Percentiles rank a stretch among this genome's conserved stretches.
phyloP scores from a whole-genome alignment of 2,888 invertebrate genomes.

The Phyllotreta striolata region DNA sequence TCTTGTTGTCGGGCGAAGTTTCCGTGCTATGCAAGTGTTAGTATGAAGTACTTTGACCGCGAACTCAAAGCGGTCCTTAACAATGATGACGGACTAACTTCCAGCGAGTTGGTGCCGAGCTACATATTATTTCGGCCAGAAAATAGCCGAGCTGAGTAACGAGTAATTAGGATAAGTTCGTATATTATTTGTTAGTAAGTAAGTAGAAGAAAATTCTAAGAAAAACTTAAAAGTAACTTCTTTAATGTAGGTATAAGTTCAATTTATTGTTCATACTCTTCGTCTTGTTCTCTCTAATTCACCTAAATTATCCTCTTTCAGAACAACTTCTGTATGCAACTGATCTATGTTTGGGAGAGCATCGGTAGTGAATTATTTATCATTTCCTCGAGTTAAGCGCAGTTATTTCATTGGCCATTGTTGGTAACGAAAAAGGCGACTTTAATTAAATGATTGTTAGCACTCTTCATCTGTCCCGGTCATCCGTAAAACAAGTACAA shows the following conservation, averaged over 20 bases:
- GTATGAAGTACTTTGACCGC: constrained; percentile 58
- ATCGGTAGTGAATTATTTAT: too few relatives aligned
- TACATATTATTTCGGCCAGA: constrained; percentile 29
- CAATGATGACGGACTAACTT: constrained; percentile 37
- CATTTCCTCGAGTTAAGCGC: too few relatives aligned
- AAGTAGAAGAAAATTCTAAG: background rate
- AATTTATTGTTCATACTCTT: too few relatives aligned
- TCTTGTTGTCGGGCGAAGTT: constrained; percentile 56
- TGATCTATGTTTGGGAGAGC: too few relatives aligned
- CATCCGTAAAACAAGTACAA: background rate
- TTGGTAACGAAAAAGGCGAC: constrained; percentile 6
- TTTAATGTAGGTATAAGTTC: background rate
- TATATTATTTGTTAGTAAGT: background rate
- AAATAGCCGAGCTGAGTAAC: constrained; percentile 20
- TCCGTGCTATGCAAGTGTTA: constrained; percentile 54
- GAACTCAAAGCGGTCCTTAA: constrained; percentile 46
- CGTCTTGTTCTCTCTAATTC: too few relatives aligned
- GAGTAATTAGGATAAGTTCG: constrained; percentile 21
- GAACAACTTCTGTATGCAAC: too few relatives aligned
- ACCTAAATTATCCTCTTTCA: too few relatives aligned
- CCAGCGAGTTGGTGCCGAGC: constrained; percentile 19
- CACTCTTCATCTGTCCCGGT: constrained; percentile 13
- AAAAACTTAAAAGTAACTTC: too few relatives aligned
- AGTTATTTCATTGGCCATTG: background rate
- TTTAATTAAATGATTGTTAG: constrained; percentile 15